Evolutionary conservation across 2,888 invertebrate species (phyloP), one percentile per base, ranked within the genome.

Genomic region (Aspidiotus rigidus): DNA sequence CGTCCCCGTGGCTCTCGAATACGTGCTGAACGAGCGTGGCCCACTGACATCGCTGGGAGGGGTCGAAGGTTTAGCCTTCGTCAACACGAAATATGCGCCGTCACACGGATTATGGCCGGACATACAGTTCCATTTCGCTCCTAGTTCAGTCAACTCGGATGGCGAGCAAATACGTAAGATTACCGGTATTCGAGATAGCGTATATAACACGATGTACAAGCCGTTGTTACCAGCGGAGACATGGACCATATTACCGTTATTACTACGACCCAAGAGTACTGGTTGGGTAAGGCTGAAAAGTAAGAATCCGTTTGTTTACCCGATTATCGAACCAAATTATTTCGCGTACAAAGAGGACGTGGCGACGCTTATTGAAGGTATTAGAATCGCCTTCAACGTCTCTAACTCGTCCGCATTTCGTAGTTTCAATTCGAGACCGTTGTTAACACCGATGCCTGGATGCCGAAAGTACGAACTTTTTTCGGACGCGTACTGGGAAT

Each of bases 311-410:
- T 82, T 86, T 72, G 85, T 88, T 1, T 85, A 89, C 72, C 96
- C 95, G 0, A 84, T 88, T 13, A 88, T 97, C 69, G 89, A 90
- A 76, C 94, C 96, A 0, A 95, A 96, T 77, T 97, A 97, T 77
- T 89, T 97, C 76, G 86, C 90, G 0, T 87, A 91, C 74, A 86
- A 86, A 72, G 85, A 89, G 75, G 96, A 97, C 75, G 81, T 93
- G 13, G 81, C 86, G 73, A 84, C 87, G 0, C 77, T 93, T 2
- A 86, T 87, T 0, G 92, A 92, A 76, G 93, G 91, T 0, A 90
- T 92, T n/a, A 85, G 87, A 74, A 85, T 93, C 71, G 91, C 90
- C 0, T 82, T 91, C 76, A 86, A 87, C 70, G 81, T 93, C 16
- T 91, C 92, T 0, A 86, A 86, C 70, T 87, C 90, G 0, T 83